A percentile compares a stretch with the other conserved stretches of the same genome.
Evolutionary conservation across 2,113 vertebrate species (phyloP).

Genomic region (Coryphaenoides rupestris): DNA sequence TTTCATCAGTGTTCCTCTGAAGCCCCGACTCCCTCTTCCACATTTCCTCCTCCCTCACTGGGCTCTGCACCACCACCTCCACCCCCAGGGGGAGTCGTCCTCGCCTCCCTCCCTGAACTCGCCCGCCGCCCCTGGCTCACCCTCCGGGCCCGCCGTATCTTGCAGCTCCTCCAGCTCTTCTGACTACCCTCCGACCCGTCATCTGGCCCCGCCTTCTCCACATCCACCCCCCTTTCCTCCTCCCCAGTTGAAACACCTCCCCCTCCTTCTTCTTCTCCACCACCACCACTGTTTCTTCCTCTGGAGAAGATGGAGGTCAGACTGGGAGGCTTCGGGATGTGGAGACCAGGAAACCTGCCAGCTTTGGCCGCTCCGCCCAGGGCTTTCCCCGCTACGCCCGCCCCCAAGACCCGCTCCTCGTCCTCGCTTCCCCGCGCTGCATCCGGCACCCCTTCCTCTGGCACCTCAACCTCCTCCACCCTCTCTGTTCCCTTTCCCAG

Average conservation of each 20-base stretch:
- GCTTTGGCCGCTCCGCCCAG: not conserved
- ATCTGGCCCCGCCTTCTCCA: not conserved
- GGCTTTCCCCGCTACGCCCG: not conserved
- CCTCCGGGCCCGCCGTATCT: slow-evolving; percentile 51
- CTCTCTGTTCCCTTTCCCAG: not conserved
- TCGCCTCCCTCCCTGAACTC: slow-evolving; percentile 21
- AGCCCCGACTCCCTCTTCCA: no score
- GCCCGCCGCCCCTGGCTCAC: slow-evolving; percentile 1
- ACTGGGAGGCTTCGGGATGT: not conserved
- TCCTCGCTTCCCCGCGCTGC: no score
- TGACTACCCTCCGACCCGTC: not conserved
- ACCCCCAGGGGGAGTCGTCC: slow-evolving; percentile 13
- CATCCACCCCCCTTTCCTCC: not conserved
- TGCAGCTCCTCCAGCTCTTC: slow-evolving; percentile 2
- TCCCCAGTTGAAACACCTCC: not conserved
- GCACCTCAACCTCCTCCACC: slow-evolving; percentile 1
- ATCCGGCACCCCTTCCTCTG: slow-evolving; percentile 1
- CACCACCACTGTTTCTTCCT: slow-evolving; percentile 18
- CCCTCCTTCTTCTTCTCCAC: slow-evolving; percentile 6
- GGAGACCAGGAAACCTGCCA: not conserved
- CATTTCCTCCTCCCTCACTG: no score
- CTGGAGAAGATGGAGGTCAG: slow-evolving; percentile 10
- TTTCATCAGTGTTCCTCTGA: no score
- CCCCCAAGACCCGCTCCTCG: not conserved
- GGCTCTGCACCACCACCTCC: not conserved